phyloP scores from a whole-genome alignment of 2,888 invertebrate genomes.

The Oxystoma pomonae region DNA sequence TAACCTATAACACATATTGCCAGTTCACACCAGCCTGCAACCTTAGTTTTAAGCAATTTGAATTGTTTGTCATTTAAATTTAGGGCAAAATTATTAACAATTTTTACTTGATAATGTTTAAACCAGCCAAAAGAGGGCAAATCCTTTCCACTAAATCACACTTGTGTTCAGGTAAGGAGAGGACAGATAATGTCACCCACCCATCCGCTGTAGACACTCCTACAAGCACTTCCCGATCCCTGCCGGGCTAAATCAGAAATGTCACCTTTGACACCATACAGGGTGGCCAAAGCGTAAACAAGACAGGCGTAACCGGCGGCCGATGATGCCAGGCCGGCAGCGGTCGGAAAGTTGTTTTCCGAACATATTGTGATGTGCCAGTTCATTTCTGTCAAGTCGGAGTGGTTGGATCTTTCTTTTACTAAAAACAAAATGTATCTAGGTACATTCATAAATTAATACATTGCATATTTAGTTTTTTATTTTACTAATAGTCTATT shows the following conservation, averaged over 20 bases:
- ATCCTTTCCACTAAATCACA: too few species aligned
- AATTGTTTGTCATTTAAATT: too few species aligned
- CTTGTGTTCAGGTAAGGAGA: neutral
- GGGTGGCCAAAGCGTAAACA: slow-evolving; percentile 71
- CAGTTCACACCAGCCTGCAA: too few species aligned
- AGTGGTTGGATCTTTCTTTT: slow-evolving; percentile 45
- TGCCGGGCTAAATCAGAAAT: slow-evolving; percentile 74
- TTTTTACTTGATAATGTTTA: too few species aligned
- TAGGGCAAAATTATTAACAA: too few species aligned
- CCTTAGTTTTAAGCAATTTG: too few species aligned
- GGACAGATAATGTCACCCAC: slow-evolving; percentile 35
- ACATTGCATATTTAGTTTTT: too few species aligned
- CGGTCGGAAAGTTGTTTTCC: slow-evolving; percentile 97
- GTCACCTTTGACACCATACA: slow-evolving; percentile 71
- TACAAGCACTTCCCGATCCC: slow-evolving; percentile 95
- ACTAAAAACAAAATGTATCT: slow-evolving; percentile 48
- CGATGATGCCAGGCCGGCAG: slow-evolving; percentile 96
- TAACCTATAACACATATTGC: too few species aligned
- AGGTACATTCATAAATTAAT: too few species aligned
- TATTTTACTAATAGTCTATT: too few species aligned
- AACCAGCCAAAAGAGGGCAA: too few species aligned
- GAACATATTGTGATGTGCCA: slow-evolving; percentile 83
- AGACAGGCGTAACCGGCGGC: slow-evolving; percentile 97
- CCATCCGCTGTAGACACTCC: slow-evolving; percentile 92
- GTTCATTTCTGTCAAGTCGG: slow-evolving; percentile 45